Evolutionary conservation across 2,888 invertebrate genomes (phyloP).

Genomic region (Tipula vernalis): DNA sequence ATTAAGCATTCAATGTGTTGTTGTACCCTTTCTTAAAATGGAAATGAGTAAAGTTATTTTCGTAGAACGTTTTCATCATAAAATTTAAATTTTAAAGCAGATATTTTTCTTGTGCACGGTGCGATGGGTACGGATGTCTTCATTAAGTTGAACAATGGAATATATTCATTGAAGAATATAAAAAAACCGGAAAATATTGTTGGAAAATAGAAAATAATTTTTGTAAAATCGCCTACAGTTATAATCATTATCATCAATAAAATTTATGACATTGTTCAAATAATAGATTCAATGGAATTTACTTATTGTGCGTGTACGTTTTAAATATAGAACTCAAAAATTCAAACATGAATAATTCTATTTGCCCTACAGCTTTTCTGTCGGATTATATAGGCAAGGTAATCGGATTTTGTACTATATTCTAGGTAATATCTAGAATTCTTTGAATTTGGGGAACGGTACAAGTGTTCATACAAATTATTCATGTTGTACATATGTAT

Average conservation of each 20-base stretch:
- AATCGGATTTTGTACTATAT: background rate
- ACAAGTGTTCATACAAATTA: background rate
- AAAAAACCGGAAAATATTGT: background rate
- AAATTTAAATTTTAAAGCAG: background rate
- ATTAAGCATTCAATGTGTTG: background rate
- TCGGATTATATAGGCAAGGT: background rate
- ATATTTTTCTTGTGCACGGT: background rate
- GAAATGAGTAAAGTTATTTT: background rate
- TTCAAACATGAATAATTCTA: background rate
- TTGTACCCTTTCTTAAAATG: background rate
- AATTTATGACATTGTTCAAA: background rate
- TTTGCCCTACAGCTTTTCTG: background rate
- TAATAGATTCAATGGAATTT: background rate
- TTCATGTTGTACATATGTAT: background rate
- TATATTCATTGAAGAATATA: background rate
- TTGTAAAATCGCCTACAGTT: background rate
- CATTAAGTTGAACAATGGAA: background rate
- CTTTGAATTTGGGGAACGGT: background rate
- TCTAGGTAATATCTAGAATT: background rate
- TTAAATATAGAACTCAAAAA: background rate
- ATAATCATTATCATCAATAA: background rate
- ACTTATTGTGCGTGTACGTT: background rate
- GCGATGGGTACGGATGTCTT: too few relatives aligned
- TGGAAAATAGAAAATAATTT: background rate
- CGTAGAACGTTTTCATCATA: background rate